phyloP scores from a whole-genome alignment of 2,797 vertebrate species.

The Spinibarbus caldwelli region DNA sequence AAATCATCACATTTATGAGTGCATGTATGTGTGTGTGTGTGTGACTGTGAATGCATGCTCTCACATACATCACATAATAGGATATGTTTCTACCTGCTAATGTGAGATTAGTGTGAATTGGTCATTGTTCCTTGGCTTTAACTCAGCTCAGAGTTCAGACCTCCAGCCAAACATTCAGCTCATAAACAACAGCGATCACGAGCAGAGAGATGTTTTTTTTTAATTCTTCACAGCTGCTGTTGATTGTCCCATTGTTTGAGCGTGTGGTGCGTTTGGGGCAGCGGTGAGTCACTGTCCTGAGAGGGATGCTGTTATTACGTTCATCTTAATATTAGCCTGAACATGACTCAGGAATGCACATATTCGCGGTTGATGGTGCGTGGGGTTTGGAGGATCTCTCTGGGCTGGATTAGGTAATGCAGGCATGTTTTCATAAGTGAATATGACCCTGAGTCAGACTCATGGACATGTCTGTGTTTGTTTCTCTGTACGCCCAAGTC shows the following conservation, averaged over 20 bases:
- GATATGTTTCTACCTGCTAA: neutral
- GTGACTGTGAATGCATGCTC: neutral
- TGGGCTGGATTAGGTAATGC: conserved; percentile 50
- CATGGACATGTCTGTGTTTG: conserved; percentile 46
- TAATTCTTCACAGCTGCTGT: conserved; percentile 1
- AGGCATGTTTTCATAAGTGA: conserved; percentile 54
- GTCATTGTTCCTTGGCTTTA: neutral
- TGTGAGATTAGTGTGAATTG: neutral
- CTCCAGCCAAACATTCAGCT: neutral
- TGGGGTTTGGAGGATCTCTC: neutral
- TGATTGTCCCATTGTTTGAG: conserved; percentile 1
- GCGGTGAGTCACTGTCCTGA: neutral
- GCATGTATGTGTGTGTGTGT: neutral
- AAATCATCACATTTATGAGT: neutral
- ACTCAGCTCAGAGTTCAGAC: neutral
- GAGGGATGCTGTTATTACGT: neutral
- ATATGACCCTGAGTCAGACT: conserved; percentile 43
- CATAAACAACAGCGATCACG: neutral
- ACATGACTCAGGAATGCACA: conserved; percentile 37
- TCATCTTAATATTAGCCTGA: conserved; percentile 23
- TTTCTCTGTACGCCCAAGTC: conserved; percentile 13
- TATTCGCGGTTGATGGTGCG: neutral
- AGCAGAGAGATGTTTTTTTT: neutral
- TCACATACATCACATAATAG: neutral
- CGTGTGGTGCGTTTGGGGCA: neutral